Base-by-base conservation (phyloP, 2,797 vertebrate species). In the Betta splendens region DNA sequence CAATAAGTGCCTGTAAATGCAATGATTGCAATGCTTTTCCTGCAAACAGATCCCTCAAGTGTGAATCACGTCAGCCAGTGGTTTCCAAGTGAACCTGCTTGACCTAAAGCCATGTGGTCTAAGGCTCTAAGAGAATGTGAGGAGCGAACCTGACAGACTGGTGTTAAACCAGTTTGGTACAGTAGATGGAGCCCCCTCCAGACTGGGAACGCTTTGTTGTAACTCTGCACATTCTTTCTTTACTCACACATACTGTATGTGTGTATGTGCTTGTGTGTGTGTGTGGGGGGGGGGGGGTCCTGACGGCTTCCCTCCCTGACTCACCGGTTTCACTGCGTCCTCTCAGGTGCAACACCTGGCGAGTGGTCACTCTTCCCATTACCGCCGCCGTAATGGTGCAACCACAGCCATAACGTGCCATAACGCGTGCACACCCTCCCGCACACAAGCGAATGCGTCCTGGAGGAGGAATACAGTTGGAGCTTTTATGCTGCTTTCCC, bases 401-500 rank as follows among this genome's bases (percentile, higher is more conserved):
- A 60, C 64, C 62, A 61, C 52, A 59, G 42, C 62, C 47, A 40
- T 64, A 29, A 43, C 31, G 46, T 40, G 39, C 43, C 46, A 51
- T 38, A 42, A 42, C 33, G 8, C 47, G 33, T 38, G 33, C 60
- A 43, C 33, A 40, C 51, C 28, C 49, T 37, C 53, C 7, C 25
- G 10, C 32, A 46, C 52, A 20, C 21, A 47, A 20, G 20, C 7
- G 5, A 11, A 40, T 33, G 49, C 29, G 69, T 89, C 78, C 81
- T 80, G 67, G 70, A 76, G 81, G 80, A 91, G 88, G 86, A 89
- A 89, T 89, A 82, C 87, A 84, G 81, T 89, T 78, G 64, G 80
- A 89, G 89, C 88, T 92, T 91, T 92, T 91, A 89, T 91, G 90
- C 84, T 72, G 85, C 79, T 79, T 85, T 88, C 83, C 90, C 89